Percentiles rank a stretch among this genome's conserved stretches.
These are phyloP conservation scores for Uloborus diversus DNA, from an alignment of 1,140 invertebrate species.

Conservation along the genomic window DNA sequence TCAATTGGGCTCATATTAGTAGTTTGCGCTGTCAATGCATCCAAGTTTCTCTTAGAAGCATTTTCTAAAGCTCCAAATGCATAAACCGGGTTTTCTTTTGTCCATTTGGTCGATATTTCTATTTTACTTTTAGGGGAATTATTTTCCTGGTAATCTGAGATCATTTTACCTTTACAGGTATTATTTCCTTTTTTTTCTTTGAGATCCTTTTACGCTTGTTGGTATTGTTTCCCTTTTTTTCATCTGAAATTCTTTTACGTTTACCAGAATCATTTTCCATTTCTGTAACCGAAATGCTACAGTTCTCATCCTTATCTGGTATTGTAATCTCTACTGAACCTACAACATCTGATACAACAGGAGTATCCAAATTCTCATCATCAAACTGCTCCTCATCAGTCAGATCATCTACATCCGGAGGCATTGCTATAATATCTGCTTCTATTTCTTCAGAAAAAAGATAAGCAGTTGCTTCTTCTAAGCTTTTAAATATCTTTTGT, in stretches of 20 bases:
- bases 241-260: background rate
- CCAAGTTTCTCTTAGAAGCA: background rate
- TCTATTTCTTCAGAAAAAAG: background rate
- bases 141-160: too few species aligned
- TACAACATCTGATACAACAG: background rate
- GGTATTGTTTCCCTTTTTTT: too few species aligned
- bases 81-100: background rate
- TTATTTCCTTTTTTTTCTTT: too few species aligned
- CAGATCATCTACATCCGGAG: background rate
- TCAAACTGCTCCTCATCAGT: constrained; percentile 2
- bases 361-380: background rate
- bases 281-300: too few species aligned
- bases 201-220: too few species aligned
- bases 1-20: background rate
- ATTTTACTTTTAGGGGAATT: background rate
- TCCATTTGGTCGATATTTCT: background rate
- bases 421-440: background rate
- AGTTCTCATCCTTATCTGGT: background rate
- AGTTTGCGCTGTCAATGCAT: background rate
- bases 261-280: too few species aligned
- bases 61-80: background rate
- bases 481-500: constrained; percentile 7
- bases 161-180: too few species aligned
- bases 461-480: constrained; percentile 63
- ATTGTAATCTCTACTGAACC: too few species aligned